These are phyloP conservation scores for Drosophila arizonae DNA, from an alignment of 1,140 invertebrate species.

Conservation along the genomic window DNA sequence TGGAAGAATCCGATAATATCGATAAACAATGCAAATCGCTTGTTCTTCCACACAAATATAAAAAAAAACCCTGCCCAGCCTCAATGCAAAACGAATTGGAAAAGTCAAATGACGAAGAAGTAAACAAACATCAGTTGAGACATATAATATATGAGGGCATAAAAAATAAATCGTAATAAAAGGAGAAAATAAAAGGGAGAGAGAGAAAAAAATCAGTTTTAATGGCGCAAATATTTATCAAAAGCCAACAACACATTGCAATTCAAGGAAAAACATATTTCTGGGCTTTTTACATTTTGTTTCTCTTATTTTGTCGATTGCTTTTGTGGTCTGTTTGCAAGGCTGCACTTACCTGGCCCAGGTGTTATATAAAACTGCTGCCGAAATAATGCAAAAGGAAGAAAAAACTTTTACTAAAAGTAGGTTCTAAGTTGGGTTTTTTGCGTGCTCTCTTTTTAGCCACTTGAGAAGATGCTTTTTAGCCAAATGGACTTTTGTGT, in stretches of 20 bases:
- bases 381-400: constrained; percentile 26
- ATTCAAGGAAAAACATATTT: constrained; percentile 26
- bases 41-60: constrained; percentile 28
- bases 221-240: constrained; percentile 43
- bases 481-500: constrained; percentile 44
- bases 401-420: constrained; percentile 28
- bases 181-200: constrained; percentile 6
- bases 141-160: constrained; percentile 40
- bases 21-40: constrained; percentile 53
- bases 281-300: neutral
- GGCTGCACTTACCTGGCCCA: constrained; percentile 23
- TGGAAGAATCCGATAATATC: constrained; percentile 32
- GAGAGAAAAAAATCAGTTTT: constrained; percentile 35
- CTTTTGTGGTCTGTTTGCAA: constrained; percentile 32
- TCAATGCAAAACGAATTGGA: constrained; percentile 45
- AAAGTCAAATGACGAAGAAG: constrained; percentile 8
- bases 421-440: constrained; percentile 3
- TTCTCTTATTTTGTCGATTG: constrained; percentile 22
- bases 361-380: constrained; percentile 33
- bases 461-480: constrained; percentile 51
- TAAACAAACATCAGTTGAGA: constrained; percentile 21
- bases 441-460: constrained; percentile 7
- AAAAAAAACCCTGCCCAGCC: constrained; percentile 56
- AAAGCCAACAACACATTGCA: constrained; percentile 43
- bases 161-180: constrained; percentile 40